A percentile compares a stretch with the other conserved stretches of the same genome.
phyloP scores from a whole-genome alignment of 1,140 invertebrate genomes.

The Nebria ingens region DNA sequence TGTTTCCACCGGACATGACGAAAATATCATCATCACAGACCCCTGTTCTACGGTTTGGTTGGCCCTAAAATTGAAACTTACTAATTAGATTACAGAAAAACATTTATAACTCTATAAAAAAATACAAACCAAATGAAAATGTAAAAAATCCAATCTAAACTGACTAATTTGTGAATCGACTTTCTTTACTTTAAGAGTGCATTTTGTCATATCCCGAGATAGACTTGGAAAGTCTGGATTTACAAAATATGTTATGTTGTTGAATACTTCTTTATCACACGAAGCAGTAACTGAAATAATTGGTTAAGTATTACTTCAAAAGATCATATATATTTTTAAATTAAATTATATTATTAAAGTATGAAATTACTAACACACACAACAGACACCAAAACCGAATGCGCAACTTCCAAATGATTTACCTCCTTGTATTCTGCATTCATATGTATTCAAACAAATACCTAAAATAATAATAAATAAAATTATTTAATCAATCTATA shows the following conservation, averaged over 20 bases:
- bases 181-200: conserved; percentile 55
- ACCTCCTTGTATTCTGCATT: conserved; percentile 67
- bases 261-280: conserved; percentile 62
- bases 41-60: conserved; percentile 67
- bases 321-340: no score
- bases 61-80: conserved; percentile 45
- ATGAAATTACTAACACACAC: conserved; percentile 62
- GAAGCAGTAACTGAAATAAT: conserved; percentile 54
- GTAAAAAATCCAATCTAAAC: conserved; percentile 64
- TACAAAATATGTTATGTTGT: conserved; percentile 77
- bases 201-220: conserved; percentile 49
- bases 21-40: conserved; percentile 65
- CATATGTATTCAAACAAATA: conserved; percentile 70
- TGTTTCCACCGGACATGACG: conserved; percentile 44
- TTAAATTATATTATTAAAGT: conserved; percentile 5
- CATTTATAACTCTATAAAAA: neutral
- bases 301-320: neutral
- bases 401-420: conserved; percentile 66
- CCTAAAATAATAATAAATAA: conserved; percentile 37
- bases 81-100: conserved; percentile 6
- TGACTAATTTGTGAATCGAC: conserved; percentile 65
- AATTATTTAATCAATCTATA: neutral
- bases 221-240: conserved; percentile 72
- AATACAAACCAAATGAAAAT: conserved; percentile 63
- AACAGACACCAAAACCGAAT: conserved; percentile 78